Evolutionary conservation across 2,113 vertebrate genomes (phyloP).

Genomic region (Malurus cyaneus): DNA sequence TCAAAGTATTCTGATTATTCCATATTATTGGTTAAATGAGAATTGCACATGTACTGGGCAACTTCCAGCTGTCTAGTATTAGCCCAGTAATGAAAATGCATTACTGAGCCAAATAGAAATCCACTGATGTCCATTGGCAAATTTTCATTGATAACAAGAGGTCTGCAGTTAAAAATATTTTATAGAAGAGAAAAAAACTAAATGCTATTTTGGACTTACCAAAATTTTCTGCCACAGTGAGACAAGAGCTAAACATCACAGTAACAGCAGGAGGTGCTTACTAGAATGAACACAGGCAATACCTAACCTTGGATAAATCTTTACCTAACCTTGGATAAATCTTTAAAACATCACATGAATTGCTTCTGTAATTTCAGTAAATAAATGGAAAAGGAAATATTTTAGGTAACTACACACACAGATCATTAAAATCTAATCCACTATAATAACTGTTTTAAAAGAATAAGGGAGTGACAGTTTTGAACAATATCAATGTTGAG

Average conservation of each 20-base stretch:
- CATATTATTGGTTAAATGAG: background rate
- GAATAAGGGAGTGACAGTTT: background rate
- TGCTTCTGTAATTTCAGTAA: background rate
- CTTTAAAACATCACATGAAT: background rate
- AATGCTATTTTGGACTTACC: background rate
- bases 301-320: background rate
- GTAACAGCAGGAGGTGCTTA: background rate
- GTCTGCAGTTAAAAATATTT: background rate
- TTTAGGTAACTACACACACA: background rate
- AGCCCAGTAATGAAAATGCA: background rate
- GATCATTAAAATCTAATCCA: background rate
- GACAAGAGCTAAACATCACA: background rate
- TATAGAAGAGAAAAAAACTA: background rate
- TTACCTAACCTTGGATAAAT: background rate
- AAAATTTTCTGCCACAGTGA: background rate
- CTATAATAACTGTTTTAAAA: background rate
- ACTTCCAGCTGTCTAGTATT: background rate
- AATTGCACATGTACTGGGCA: background rate
- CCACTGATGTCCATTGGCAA: background rate
- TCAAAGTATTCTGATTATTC: background rate
- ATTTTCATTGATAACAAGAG: background rate
- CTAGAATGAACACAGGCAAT: background rate
- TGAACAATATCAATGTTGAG: background rate
- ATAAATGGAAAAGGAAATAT: background rate
- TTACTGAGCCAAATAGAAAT: constrained; percentile 1